Evolutionary conservation across 2,797 vertebrate genomes (phyloP), one percentile per base, ranked within the genome.

Genomic region (Sebastes taczanowskii): DNA sequence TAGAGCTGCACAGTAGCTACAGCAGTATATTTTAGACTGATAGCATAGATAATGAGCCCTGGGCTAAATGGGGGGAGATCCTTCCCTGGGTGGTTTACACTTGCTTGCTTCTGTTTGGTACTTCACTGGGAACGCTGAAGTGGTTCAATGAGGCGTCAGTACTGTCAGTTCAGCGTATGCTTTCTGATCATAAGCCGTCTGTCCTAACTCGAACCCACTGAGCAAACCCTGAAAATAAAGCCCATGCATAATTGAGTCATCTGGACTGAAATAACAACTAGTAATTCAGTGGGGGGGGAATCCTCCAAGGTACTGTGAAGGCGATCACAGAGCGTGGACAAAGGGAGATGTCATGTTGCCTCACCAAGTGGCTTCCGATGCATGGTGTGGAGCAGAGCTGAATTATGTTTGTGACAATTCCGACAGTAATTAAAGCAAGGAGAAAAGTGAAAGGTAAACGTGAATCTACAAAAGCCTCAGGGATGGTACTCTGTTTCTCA

Each of bases 221-320:
- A 80, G 76, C 86, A 86, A 86, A 89, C 73, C 59, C 80, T 82
- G 78, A 84, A 86, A 90, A 91, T 90, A 91, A 89, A 91, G 78
- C 86, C 84, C 32, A 78, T 86, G 80, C 71, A 86, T 94, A 93
- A 94, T 90, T 90, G 78, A 93, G 72, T 91, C 78, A 74, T 93
- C 77, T 86, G 66, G 72, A 78, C 81, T 42, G 25, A 87, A 91
- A 92, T 92, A 89, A 87, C 84, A 68, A 53, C 76, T 22, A 78
- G 68, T 74, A 82, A 82, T 88, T 78, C 71, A 64, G 59, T 25
- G 20, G 5, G 22, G 14, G 32, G 14, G 32, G 22, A 71, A 74
- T 80, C 62, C 80, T 67, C 66, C 16, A 27, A 83, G 74, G 66
- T 89, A 72, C 58, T 49, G 46, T 60, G 77, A 89, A 86, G 81